Percentiles rank a stretch among this genome's conserved stretches.
These are phyloP conservation scores for Drosophila conformis DNA, from an alignment of 2,888 invertebrate species.

Conservation along the genomic window DNA sequence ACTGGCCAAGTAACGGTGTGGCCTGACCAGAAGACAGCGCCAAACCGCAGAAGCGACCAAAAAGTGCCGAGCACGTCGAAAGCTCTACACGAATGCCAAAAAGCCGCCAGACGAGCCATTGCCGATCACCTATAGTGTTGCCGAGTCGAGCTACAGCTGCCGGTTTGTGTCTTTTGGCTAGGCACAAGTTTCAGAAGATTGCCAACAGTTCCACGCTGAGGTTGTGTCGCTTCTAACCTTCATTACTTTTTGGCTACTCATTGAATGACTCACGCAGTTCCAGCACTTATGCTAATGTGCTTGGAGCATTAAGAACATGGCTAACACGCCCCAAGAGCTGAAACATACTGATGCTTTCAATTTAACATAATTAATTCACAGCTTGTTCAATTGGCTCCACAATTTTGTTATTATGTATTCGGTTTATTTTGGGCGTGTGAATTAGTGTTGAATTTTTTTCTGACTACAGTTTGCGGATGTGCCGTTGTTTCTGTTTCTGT, in stretches of 20 bases:
- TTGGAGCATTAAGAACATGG: constrained; percentile 36
- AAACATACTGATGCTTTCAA: constrained; percentile 35
- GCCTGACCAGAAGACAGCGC: constrained; percentile 69
- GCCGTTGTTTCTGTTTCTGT: constrained; percentile 27
- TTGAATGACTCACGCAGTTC: constrained; percentile 40
- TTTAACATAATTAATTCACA: constrained; percentile 64
- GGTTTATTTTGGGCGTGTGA: constrained; percentile 73
- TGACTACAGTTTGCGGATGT: constrained; percentile 66
- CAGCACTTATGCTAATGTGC: constrained; percentile 51
- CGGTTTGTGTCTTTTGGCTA: constrained; percentile 13
- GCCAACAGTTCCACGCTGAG: constrained; percentile 27
- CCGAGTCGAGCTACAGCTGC: constrained; percentile 8
- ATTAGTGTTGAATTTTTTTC: constrained; percentile 60
- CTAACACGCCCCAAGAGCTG: constrained; percentile 38
- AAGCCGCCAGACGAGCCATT: constrained; percentile 23
- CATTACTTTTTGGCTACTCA: constrained; percentile 1
- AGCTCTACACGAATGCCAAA: constrained; percentile 29
- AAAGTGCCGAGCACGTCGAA: constrained; percentile 24
- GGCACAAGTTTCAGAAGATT: constrained; percentile 41
- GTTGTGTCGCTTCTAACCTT: constrained; percentile 24
- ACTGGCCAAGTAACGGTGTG: constrained; percentile 79
- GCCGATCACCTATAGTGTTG: constrained; percentile 20
- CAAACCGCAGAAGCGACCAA: constrained; percentile 45
- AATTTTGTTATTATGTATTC: constrained; percentile 38
- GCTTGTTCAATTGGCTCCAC: constrained; percentile 61